Conservation (phyloP, 2,113 vertebrate genomes). For the Jaculus jaculus region DNA sequence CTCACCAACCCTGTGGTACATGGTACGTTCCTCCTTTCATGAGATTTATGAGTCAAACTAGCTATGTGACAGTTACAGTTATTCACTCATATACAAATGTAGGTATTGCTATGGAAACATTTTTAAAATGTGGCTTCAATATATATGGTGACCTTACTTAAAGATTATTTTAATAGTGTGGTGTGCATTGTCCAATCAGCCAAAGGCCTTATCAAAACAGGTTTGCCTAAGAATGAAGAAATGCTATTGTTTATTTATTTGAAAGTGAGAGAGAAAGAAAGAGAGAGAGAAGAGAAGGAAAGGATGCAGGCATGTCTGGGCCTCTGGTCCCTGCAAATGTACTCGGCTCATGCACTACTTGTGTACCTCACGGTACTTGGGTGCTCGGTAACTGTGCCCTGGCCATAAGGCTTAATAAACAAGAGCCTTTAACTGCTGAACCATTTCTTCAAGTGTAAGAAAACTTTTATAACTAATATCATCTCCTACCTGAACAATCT, state of each 20-base stretch:
- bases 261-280: too few species aligned
- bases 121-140: neutral
- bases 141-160: neutral
- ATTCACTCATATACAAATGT: neutral
- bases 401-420: too few species aligned
- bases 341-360: too few species aligned
- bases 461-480: too few species aligned
- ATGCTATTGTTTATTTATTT: neutral
- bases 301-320: too few species aligned
- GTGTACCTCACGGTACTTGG: too few species aligned
- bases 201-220: neutral
- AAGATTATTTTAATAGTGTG: neutral
- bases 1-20: neutral
- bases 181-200: neutral
- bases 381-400: too few species aligned
- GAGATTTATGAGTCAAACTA: neutral
- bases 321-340: too few species aligned
- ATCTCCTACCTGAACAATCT: neutral
- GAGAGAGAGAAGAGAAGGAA: too few species aligned
- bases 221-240: neutral
- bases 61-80: neutral
- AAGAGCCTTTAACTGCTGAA: too few species aligned
- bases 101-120: neutral
- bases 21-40: neutral
- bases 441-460: too few species aligned